Base-by-base conservation (phyloP, 2,113 vertebrate genomes). In the Coregonus clupeaformis region DNA sequence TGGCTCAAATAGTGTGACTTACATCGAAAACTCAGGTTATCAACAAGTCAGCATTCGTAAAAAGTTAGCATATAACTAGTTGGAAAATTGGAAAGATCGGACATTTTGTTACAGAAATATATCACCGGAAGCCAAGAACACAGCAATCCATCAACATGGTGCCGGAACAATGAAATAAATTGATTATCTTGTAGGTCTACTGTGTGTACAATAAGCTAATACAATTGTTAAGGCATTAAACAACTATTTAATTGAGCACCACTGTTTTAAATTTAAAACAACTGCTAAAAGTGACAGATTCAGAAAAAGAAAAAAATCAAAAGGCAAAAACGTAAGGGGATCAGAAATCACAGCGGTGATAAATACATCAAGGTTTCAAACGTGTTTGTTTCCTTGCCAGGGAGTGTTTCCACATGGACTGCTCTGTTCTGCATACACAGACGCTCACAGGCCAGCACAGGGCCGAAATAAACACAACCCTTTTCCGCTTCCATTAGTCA, bases 401-500 rank as follows among this genome's bases (percentile, higher is more conserved):
- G 0, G 16, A 57, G 74, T 68, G 24, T 72, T 67, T 49, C 75
- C 64, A 66, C 79, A 80, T 77, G 67, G 80, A 62, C 71, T 76
- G 63, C 77, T 77, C 62, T 77, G 63, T 72, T 77, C 62, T 55
- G 72, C 70, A 63, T 47, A 70, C 70, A 77, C 30, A 64, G 24
- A 80, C 57, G n/a, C 80, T 82, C 70, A 59, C 72, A 64, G 73
- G 75, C 67, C 11, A 68, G 30, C 68, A 71, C 45, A 62, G 70
- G 72, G 69, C 60, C 67, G 2, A 69, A 74, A 32, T 75, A 65
- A 45, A 81, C 24, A 47, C 47, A 79, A n/a, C 75, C 63, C 77
- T 75, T 76, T 76, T 83, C 80, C 3, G 12, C 71, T 80, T 81
- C 69, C 68, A 75, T 73, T 64, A 75, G 68, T 78, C 65, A 68